A percentile compares a stretch with the other conserved stretches of the same genome.
phyloP scores from a whole-genome alignment of 2,797 vertebrate genomes.

The Rhinoraja longicauda region DNA sequence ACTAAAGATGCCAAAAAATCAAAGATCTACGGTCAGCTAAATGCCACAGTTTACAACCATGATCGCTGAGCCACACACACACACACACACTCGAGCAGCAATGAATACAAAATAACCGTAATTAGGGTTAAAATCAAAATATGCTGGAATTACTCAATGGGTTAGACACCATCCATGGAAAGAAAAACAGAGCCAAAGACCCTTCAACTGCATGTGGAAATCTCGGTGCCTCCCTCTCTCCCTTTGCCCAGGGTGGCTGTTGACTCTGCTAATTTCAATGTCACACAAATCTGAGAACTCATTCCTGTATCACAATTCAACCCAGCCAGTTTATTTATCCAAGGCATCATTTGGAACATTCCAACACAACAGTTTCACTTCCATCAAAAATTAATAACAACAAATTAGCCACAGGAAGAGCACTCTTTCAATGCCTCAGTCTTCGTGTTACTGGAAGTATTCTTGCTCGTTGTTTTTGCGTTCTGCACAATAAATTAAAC shows the following conservation, averaged over 20 bases:
- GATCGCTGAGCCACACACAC: no score
- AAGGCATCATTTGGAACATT: background rate
- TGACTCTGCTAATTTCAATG: background rate
- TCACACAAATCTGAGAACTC: background rate
- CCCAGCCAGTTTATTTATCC: background rate
- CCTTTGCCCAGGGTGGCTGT: background rate
- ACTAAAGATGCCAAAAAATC: no score
- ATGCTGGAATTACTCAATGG: no score
- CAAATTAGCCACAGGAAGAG: background rate
- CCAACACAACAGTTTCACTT: background rate
- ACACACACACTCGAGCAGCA: background rate
- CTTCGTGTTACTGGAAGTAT: background rate
- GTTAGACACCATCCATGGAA: no score
- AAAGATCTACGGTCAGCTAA: no score
- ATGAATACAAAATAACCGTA: background rate
- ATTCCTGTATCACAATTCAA: background rate
- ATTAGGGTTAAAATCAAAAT: background rate
- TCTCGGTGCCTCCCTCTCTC: background rate
- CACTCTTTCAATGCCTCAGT: background rate
- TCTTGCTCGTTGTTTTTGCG: background rate
- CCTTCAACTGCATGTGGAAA: background rate
- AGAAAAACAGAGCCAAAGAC: no score
- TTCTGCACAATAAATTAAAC: background rate
- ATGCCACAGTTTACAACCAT: no score
- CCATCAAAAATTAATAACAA: background rate